A percentile compares a stretch with the other conserved stretches of the same genome.
phyloP scores from a whole-genome alignment of 2,888 invertebrate genomes.

The Drosophila prolongata region DNA sequence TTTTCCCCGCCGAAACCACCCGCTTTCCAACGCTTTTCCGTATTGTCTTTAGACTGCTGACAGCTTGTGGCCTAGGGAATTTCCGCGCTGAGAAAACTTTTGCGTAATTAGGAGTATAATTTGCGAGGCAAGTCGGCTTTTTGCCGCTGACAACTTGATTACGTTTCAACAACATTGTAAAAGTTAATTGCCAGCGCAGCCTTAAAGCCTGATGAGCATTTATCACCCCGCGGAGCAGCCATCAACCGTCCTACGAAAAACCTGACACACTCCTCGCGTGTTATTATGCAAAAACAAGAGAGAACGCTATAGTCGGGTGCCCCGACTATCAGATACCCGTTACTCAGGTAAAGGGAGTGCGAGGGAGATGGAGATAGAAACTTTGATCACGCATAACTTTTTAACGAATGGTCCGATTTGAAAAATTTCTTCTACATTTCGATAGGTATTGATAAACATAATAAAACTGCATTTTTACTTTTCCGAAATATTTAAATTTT shows the following conservation, averaged over 20 bases:
- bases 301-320: too few relatives aligned
- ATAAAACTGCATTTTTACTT: too few relatives aligned
- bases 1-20: slow-evolving; percentile 40
- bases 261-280: slow-evolving; percentile 62
- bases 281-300: slow-evolving; percentile 49
- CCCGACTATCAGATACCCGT: too few relatives aligned
- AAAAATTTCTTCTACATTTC: too few relatives aligned
- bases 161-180: slow-evolving; percentile 79
- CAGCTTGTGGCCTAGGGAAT: slow-evolving; percentile 65
- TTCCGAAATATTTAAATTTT: too few relatives aligned
- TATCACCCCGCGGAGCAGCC: slow-evolving; percentile 60
- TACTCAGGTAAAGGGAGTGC: too few relatives aligned
- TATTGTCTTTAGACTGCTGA: slow-evolving; percentile 53
- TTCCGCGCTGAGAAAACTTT: slow-evolving; percentile 53
- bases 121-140: slow-evolving; percentile 49
- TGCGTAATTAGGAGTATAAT: slow-evolving; percentile 71
- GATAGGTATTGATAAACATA: too few relatives aligned
- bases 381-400: too few relatives aligned
- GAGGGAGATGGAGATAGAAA: too few relatives aligned
- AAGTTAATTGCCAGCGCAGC: slow-evolving; percentile 75
- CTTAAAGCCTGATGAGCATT: slow-evolving; percentile 78
- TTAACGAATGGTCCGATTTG: too few relatives aligned
- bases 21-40: slow-evolving; percentile 56
- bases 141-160: slow-evolving; percentile 74
- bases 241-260: slow-evolving; percentile 12